Conservation (phyloP, 2,113 vertebrate genomes). For the Xyliphius kryptos region DNA sequence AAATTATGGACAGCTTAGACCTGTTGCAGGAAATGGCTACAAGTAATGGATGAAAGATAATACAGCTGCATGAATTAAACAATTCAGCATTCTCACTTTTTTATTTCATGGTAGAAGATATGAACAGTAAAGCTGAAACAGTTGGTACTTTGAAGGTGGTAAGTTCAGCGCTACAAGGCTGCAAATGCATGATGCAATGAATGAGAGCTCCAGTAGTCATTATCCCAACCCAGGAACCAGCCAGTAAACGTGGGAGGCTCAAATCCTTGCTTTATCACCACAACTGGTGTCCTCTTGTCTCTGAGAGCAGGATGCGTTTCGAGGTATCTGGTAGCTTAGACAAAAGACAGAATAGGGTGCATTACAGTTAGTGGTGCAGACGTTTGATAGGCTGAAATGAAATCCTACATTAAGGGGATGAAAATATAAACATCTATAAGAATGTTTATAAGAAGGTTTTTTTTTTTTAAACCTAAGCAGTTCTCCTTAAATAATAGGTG, state of each 20-base stretch:
- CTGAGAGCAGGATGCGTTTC: constrained; percentile 70
- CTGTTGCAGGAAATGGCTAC: no score
- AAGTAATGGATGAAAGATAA: no score
- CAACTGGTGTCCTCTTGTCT: constrained; percentile 66
- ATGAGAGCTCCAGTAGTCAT: constrained; percentile 69
- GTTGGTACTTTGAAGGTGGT: not conserved
- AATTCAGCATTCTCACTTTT: no score
- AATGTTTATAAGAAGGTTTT: no score
- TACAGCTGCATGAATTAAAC: no score
- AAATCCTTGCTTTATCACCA: constrained; percentile 67
- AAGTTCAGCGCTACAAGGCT: constrained; percentile 57
- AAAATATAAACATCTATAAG: no score
- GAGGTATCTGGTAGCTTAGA: constrained; percentile 72
- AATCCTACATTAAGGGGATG: no score
- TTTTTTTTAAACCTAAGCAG: no score
- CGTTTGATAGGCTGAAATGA: no score
- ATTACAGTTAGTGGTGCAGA: not conserved
- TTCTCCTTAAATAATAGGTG: no score
- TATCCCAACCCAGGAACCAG: constrained; percentile 89
- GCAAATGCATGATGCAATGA: constrained; percentile 63
- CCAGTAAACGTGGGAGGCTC: constrained; percentile 83
- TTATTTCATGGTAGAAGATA: not conserved
- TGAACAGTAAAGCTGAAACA: not conserved
- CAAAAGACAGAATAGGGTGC: not conserved
- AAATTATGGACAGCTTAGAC: no score